Base-by-base conservation (phyloP, 2,113 vertebrate genomes). In the Atherinomorus stipes region DNA sequence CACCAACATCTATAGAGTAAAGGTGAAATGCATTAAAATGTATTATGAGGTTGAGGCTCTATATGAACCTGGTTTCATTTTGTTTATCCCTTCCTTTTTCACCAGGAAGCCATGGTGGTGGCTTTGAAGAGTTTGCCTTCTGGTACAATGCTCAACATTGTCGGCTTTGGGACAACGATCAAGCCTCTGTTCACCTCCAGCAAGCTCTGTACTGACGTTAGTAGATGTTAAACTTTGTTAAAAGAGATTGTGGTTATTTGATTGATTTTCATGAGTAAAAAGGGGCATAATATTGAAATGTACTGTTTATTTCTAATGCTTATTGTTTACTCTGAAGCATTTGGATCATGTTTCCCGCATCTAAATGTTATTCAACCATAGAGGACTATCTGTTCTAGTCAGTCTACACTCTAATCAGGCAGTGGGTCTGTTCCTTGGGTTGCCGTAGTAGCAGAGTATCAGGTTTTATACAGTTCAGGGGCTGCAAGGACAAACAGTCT, bases 71-170 rank as follows among this genome's bases (percentile, higher is more conserved):
- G 34, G 13, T 28, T 61, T 11, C 19, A 53, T 62, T 28, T 26
- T 73, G 7, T 72, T 2, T 47, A 19, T 47, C 11, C 1, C 7
- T 22, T 70, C 54, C 13, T 73, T 49, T 67, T 86, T 71, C 56
- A 59, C 47, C 86, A 99, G 98, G 97, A 98, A 57, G 95, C 94
- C 45, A 93, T 99, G 90, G 72, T 96, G 83, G 91, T 99, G 80
- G 96, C 96, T 1, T 71, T 98, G 80, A 98, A 97, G 92, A 99
- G 97, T 44, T 94, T 99, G 23, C 97, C 97, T 0, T 81, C 95
- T 0, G 93, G 95, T 80, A 96, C 96, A 0, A 90, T 97, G 85
- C 86, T 99, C 85, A 99, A 99, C 84, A 16, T 99, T 0, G 93
- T 94, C 10, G 71, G 91, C 50, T 96, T 97, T 0, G 91, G 96